Evolutionary conservation across 2,888 invertebrate species (phyloP), one percentile per base, ranked within the genome.

Genomic region (Clusia tigrina): DNA sequence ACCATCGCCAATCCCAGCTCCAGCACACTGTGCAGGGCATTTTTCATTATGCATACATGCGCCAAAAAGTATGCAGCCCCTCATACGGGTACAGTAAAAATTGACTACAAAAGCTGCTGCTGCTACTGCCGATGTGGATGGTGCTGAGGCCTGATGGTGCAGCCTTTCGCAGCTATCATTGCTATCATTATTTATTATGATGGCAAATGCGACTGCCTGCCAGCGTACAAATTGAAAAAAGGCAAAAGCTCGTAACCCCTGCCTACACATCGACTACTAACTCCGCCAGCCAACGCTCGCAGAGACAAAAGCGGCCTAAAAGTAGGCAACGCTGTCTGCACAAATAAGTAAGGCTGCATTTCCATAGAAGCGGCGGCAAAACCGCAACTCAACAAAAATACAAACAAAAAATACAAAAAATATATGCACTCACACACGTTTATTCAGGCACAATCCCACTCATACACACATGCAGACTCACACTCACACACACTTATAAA

Each of bases 41-140:
- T 38, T 59, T 48, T 60, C 63, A 24, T 23, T 54, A 53, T 53
- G 23, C 20, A 12, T 53, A 18, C 2, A 17, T 12, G 48, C n/a
- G 54, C 54, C 54, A 5, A 54, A 54, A 54, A 54, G 32, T 54
- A 26, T 54, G 54, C 54, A 53, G 32, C 6, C 42, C 15, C 6
- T n/a, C 42, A 42, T 10, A 42, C 6, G n/a, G 12, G 12, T n/a
- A 42, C n/a, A 42, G 42, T 17, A 42, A 42, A 15, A 42, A 42
- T 42, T 42, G 42, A 42, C 48, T 20, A 48, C 48, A 48, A 48
- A 48, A 48, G 48, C 48, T 48, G 18, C 20, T 22, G 20, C 22
- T 48, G 5, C 42, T 17, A n/a, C n/a, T 17, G 42, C n/a, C 42
- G n/a, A 9, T 32, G 32, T 32, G 32, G 6, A 32, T 32, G 6